phyloP scores from a whole-genome alignment of 2,113 vertebrate genomes.

The Oophaga pumilio region DNA sequence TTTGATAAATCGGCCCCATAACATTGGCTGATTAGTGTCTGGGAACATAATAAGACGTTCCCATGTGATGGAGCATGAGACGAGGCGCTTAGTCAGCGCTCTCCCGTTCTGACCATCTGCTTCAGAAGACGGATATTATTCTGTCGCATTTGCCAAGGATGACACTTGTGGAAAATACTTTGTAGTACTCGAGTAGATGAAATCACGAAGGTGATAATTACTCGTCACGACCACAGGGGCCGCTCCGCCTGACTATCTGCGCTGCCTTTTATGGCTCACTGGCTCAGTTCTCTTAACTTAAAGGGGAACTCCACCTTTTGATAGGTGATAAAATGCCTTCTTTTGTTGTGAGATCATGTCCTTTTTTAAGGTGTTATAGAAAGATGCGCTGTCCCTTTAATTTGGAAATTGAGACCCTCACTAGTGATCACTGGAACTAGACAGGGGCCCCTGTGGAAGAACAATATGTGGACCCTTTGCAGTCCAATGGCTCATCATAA shows the following conservation, averaged over 20 bases:
- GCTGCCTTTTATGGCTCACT: background rate
- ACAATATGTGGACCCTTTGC: too few species aligned
- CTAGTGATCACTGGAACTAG: too few species aligned
- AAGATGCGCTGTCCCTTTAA: too few species aligned
- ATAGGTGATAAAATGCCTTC: background rate
- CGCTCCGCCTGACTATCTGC: background rate
- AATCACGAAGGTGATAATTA: background rate
- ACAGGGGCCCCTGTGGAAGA: too few species aligned
- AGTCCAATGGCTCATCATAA: too few species aligned
- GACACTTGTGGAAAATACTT: constrained; percentile 29
- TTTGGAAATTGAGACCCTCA: too few species aligned
- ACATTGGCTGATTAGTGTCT: background rate
- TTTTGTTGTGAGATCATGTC: too few species aligned
- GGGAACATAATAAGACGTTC: background rate
- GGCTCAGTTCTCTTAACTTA: background rate
- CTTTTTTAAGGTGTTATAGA: too few species aligned
- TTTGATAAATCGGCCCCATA: too few species aligned
- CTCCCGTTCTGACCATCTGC: constrained; percentile 7
- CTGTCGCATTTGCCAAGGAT: background rate
- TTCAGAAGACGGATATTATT: background rate
- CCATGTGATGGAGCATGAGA: background rate
- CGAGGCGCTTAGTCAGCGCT: background rate
- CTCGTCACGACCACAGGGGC: background rate
- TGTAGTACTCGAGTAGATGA: background rate
- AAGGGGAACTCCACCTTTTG: background rate